Base-by-base conservation (phyloP, 92 coral and sea anemone genomes). In the Parazoanthus swiftii region DNA sequence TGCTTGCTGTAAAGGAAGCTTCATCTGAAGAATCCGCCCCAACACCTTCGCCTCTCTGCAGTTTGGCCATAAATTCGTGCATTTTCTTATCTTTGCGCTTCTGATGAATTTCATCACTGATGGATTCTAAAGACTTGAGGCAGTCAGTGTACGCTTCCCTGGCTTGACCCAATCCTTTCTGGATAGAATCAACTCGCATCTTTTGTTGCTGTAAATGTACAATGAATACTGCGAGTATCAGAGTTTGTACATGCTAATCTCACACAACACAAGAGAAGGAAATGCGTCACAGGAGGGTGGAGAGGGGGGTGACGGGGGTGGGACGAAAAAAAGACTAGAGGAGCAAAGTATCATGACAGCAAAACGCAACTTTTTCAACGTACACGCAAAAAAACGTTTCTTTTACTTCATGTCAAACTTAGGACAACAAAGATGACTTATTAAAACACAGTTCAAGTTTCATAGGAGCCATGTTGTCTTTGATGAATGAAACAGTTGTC, bases 11-110 rank as follows among this genome's bases (percentile, higher is more conserved):
- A 25, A 95, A 91, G 18, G 98, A 95, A 1, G 94, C 86, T 44
- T 97, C 99, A 13, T 95, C 98, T 14, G 95, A 94, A 0, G 99
- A 97, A 26, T 97, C 99, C 3, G 99, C 99, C 36, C 99, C 99
- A 33, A 97, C 99, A 23, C 99, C 99, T 20, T 94, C 92, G 56
- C 91, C 99, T 51, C 98, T 88, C 81, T 94, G 95, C 16, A 94
- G 91, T 73, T 95, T 93, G 16, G 98, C 94, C 85, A 97, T 77
- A 88, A 93, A 76, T 8, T 86, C 79, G 35, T 91, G 86, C 82
- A 91, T 92, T 82, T 94, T 91, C 89, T 89, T 97, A 85, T 92
- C 86, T 76, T 95, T 94, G 75, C 99, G 91, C 80, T 91, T 95
- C 86, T 90, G 94, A 84, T 97, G 99, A 72, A 97, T 97, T 37